phyloP scores from a whole-genome alignment of 2,113 vertebrate genomes.

The Gasterosteus nipponicus region DNA sequence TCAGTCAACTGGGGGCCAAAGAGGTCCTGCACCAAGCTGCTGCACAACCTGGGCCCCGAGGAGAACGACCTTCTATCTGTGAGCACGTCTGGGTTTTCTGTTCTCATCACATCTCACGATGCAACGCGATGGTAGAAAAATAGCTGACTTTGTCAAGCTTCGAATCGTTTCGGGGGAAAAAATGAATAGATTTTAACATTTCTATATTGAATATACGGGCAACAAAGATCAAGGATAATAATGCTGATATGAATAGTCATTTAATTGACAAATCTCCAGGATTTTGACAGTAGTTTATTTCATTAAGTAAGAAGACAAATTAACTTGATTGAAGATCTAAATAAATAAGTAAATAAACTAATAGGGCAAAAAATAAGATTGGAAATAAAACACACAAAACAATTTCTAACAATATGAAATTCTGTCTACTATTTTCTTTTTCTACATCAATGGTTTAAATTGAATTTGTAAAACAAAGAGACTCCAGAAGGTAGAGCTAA shows the following conservation, averaged over 20 bases:
- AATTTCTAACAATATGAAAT: too few relatives aligned
- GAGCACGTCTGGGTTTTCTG: conserved; percentile 43
- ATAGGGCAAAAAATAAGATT: too few relatives aligned
- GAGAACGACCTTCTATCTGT: conserved; percentile 77
- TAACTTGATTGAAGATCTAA: too few relatives aligned
- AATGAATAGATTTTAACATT: neutral
- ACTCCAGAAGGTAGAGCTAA: neutral
- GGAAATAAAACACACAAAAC: too few relatives aligned
- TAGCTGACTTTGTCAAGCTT: neutral
- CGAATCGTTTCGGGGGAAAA: neutral
- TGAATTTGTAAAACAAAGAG: neutral
- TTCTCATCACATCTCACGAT: neutral
- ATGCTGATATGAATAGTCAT: neutral
- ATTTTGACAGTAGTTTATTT: neutral
- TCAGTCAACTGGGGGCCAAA: conserved; percentile 51
- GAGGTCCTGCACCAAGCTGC: conserved; percentile 46
- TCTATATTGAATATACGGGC: neutral
- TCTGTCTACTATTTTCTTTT: too few relatives aligned
- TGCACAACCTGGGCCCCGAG: conserved; percentile 57
- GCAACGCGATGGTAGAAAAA: neutral
- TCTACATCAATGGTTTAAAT: too few relatives aligned
- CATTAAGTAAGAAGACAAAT: neutral
- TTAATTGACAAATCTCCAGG: neutral
- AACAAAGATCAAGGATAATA: neutral
- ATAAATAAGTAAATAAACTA: too few relatives aligned